Percentiles rank a stretch among this genome's conserved stretches.
These are phyloP conservation scores for Morpho helenor DNA, from an alignment of 2,888 invertebrate species.

Conservation along the genomic window DNA sequence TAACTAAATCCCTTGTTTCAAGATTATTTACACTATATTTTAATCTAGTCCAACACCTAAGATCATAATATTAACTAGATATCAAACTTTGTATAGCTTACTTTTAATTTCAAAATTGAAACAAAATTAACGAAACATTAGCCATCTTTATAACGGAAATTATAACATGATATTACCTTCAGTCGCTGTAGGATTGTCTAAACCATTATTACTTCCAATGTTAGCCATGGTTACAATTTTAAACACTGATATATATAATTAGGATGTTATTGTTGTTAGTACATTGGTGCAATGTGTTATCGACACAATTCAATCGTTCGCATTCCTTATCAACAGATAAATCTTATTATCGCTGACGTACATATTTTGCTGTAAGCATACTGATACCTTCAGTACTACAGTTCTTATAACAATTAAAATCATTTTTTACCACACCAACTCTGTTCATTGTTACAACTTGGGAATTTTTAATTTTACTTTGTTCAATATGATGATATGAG, in stretches of 20 bases:
- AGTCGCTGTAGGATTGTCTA: constrained; percentile 51
- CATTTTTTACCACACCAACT: no score
- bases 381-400: background rate
- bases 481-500: no score
- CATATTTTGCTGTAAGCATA: constrained; percentile 9
- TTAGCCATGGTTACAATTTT: constrained; percentile 16
- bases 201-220: constrained; percentile 32
- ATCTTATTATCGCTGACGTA: constrained; percentile 34
- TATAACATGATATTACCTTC: constrained; percentile 39
- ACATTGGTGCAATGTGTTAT: constrained; percentile 47
- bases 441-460: no score
- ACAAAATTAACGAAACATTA: background rate
- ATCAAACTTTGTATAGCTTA: no score
- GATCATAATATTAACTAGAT: no score
- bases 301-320: constrained; percentile 38
- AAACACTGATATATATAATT: constrained; percentile 12
- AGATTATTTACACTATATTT: no score
- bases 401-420: no score
- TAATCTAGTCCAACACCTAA: no score
- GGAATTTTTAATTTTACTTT: no score
- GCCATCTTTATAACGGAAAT: background rate
- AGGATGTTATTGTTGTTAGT: constrained; percentile 47
- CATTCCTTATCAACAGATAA: constrained; percentile 49
- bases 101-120: no score
- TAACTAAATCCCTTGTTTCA: no score